Evolutionary conservation across 2,113 vertebrate genomes (phyloP).

Genomic region (Chelonoidis abingdonii): DNA sequence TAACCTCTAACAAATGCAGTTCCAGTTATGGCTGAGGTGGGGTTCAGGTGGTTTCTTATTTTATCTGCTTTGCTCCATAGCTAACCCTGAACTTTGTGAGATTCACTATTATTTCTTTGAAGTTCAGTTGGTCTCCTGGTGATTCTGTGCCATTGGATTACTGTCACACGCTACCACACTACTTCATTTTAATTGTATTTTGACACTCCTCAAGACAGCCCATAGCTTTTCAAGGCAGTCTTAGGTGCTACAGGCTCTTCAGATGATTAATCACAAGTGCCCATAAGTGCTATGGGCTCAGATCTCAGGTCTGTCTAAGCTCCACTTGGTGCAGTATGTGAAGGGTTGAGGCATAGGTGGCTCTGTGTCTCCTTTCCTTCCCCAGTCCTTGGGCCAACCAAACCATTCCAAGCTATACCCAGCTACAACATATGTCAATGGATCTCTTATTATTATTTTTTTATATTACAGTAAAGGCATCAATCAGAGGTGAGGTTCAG

Average conservation of each 20-base stretch:
- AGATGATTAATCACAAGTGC: neutral
- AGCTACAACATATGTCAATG: neutral
- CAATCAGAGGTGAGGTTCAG: neutral
- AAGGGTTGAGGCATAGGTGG: neutral
- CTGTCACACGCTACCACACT: neutral
- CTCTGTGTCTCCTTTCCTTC: neutral
- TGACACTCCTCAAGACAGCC: neutral
- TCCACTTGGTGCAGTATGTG: accelerated
- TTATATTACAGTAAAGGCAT: neutral
- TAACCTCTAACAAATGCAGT: neutral
- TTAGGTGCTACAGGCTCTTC: neutral
- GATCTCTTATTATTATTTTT: neutral
- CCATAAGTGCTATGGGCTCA: neutral
- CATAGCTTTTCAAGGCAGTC: neutral
- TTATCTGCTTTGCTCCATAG: neutral
- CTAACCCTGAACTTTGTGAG: neutral
- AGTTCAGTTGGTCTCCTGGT: neutral
- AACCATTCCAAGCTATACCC: neutral
- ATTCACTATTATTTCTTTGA: neutral
- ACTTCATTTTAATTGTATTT: neutral
- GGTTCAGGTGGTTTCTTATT: neutral
- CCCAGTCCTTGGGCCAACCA: neutral
- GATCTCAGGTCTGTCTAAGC: neutral
- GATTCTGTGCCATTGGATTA: neutral
- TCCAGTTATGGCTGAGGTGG: neutral